A percentile compares a stretch with the other conserved stretches of the same genome.
These are phyloP conservation scores for Temnothorax curvispinosus DNA, from an alignment of 1,140 invertebrate genomes.

Conservation along the genomic window DNA sequence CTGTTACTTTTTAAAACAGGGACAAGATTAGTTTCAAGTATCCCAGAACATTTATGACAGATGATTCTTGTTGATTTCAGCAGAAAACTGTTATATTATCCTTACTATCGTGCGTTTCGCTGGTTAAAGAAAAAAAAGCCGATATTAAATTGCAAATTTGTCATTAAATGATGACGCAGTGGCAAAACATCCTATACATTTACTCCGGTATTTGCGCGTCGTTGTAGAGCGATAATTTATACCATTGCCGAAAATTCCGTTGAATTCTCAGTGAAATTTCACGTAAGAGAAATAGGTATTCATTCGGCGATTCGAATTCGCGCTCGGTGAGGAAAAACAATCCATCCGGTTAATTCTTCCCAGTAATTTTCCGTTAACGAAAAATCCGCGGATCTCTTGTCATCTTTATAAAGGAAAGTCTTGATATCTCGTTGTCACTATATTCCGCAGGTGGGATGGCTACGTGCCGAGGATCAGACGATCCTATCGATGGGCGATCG, in stretches of 20 bases:
- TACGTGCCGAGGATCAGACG: constrained; percentile 87
- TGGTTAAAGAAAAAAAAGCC: neutral
- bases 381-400: neutral
- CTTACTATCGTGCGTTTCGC: too few relatives aligned
- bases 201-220: neutral
- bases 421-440: constrained; percentile 2
- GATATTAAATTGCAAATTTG: neutral
- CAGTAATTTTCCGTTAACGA: neutral
- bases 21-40: neutral
- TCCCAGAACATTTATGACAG: neutral
- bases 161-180: neutral
- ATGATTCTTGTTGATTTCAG: neutral
- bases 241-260: neutral
- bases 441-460: constrained; percentile 87
- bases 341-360: neutral
- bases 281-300: neutral
- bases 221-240: constrained; percentile 13
- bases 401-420: neutral
- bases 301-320: neutral
- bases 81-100: too few relatives aligned
- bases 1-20: neutral
- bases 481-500: constrained; percentile 87
- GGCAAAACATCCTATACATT: neutral
- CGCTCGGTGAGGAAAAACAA: neutral
- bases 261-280: constrained; percentile 35